phyloP scores from a whole-genome alignment of 2,888 invertebrate genomes.

The Globia sparganii region DNA sequence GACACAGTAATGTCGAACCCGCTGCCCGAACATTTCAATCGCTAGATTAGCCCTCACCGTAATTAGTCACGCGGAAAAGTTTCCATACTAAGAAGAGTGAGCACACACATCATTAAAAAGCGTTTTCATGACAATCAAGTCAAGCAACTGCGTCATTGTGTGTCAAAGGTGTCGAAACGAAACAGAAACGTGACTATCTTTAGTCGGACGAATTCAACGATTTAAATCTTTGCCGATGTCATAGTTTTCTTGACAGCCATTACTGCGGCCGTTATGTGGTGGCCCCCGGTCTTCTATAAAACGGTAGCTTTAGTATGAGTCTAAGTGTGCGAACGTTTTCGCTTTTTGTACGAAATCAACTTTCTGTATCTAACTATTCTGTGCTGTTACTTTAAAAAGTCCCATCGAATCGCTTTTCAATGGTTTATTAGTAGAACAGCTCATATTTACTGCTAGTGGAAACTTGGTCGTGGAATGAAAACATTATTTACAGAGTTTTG shows the following conservation, averaged over 20 bases:
- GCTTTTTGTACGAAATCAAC: background rate
- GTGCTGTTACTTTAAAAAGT: conserved; percentile 4
- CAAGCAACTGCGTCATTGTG: background rate
- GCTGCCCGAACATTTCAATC: background rate
- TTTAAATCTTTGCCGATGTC: background rate
- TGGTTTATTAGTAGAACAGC: conserved; percentile 30
- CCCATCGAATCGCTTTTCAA: conserved; percentile 28
- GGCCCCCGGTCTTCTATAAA: background rate
- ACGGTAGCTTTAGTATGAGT: background rate
- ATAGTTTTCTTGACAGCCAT: background rate
- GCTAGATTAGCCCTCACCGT: background rate
- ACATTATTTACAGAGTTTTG: conserved; percentile 42
- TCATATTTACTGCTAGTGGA: conserved; percentile 48
- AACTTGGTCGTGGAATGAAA: conserved; percentile 40
- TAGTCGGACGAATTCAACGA: background rate
- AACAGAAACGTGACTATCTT: background rate
- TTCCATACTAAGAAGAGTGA: background rate
- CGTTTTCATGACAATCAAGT: background rate
- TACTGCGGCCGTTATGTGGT: background rate
- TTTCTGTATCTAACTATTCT: background rate
- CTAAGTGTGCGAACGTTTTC: background rate
- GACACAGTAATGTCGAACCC: background rate
- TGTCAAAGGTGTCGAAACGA: background rate
- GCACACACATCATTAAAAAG: background rate
- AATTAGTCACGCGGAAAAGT: background rate